Evolutionary conservation across 2,113 vertebrate genomes (phyloP).

Genomic region (Meleagris gallopavo): DNA sequence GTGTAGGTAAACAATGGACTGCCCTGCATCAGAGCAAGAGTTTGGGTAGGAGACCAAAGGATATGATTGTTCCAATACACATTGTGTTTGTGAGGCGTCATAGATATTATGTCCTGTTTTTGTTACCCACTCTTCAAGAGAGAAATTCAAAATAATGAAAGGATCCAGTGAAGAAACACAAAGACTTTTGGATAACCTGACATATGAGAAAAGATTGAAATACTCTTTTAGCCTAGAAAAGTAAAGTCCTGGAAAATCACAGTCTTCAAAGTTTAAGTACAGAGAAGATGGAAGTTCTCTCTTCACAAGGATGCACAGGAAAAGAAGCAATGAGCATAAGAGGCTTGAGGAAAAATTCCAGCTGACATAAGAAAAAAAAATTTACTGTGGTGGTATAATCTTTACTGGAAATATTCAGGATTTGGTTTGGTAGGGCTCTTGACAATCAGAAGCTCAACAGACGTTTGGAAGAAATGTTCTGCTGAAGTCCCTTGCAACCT

Average conservation of each 20-base stretch:
- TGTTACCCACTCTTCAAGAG: neutral
- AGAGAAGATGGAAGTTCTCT: neutral
- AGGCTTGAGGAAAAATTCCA: neutral
- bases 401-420: neutral
- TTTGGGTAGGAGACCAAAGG: neutral
- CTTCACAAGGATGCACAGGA: neutral
- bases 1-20: neutral
- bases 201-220: neutral
- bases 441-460: neutral
- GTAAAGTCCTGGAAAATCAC: neutral
- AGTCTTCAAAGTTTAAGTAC: neutral
- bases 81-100: neutral
- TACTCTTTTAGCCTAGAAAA: neutral
- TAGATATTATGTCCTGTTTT: neutral
- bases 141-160: neutral
- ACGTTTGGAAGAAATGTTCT: neutral
- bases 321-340: neutral
- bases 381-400: neutral
- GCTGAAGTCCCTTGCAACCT: neutral
- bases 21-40: neutral
- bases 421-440: neutral
- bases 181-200: neutral
- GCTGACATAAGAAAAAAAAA: neutral
- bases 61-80: neutral
- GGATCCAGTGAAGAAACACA: neutral